Conservation (phyloP, 2,888 invertebrate species). For the Pollenia labialis region DNA sequence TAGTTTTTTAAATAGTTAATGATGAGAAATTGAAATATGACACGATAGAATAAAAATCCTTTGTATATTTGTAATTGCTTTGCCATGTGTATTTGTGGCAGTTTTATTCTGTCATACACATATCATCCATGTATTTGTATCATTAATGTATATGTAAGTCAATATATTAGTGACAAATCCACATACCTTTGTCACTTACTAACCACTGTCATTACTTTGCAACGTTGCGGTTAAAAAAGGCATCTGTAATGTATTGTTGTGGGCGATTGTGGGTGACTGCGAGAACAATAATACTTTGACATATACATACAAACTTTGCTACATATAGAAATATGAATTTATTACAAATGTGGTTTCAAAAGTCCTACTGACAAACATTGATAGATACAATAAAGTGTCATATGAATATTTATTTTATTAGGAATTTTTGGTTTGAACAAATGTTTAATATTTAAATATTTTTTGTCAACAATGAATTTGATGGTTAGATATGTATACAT, state of each 20-base stretch:
- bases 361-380: no score
- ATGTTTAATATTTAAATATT: no score
- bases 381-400: no score
- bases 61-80: background rate
- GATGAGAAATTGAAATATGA: conserved; percentile 68
- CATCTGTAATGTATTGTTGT: background rate
- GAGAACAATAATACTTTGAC: no score
- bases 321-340: no score
- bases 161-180: conserved; percentile 28
- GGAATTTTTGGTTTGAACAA: no score
- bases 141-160: background rate
- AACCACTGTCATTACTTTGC: conserved; percentile 26
- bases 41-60: conserved; percentile 37
- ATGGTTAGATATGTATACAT: no score
- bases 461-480: no score
- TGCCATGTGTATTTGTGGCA: background rate
- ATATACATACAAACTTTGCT: no score
- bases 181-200: conserved; percentile 16
- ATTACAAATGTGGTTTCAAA: no score
- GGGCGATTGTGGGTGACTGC: background rate
- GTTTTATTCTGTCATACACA: no score
- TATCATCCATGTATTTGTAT: background rate
- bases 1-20: conserved; percentile 63
- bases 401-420: no score
- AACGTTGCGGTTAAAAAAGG: conserved; percentile 1